Conservation (phyloP, 2,113 vertebrate genomes). For the Formicarius rufipectus region DNA sequence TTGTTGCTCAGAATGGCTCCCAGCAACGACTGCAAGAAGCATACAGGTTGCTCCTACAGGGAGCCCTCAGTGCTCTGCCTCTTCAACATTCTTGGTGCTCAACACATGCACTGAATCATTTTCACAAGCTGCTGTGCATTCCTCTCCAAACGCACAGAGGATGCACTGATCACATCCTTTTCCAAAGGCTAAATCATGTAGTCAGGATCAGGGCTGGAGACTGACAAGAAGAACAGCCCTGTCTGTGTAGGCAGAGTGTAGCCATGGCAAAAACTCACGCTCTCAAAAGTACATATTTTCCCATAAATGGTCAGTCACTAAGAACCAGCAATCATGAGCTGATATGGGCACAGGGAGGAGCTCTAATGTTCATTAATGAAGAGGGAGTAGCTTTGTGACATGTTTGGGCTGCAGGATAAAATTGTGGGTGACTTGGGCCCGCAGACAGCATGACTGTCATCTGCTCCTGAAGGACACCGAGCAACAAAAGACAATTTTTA, state of each 20-base stretch:
- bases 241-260: background rate
- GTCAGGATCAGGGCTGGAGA: background rate
- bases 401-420: background rate
- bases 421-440: background rate
- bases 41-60: background rate
- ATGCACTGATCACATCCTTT: background rate
- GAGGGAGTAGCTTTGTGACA: background rate
- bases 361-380: background rate
- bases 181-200: background rate
- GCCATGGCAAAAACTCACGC: background rate
- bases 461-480: background rate
- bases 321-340: background rate
- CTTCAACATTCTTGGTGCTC: background rate
- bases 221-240: background rate
- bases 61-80: background rate
- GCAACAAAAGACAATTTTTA: background rate
- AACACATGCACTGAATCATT: background rate
- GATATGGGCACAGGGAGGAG: background rate
- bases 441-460: background rate
- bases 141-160: background rate
- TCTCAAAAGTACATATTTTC: conserved; percentile 49
- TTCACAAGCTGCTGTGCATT: background rate
- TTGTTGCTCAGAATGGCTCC: background rate
- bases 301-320: conserved; percentile 55
- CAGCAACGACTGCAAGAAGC: background rate